phyloP scores from a whole-genome alignment of 2,797 vertebrate species.

The Anisognathus igniventris region DNA sequence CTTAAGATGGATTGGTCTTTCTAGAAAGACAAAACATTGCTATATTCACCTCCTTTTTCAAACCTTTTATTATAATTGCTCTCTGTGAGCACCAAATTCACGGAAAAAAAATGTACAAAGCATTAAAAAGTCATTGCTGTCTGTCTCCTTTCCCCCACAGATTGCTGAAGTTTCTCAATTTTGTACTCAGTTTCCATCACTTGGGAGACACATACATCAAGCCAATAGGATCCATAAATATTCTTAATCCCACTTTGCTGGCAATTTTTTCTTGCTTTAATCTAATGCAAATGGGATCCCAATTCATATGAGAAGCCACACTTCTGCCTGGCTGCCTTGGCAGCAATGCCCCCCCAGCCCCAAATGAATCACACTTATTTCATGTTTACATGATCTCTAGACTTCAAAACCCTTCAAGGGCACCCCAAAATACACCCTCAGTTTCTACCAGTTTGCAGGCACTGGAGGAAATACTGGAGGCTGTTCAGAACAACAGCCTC shows the following conservation, averaged over 20 bases:
- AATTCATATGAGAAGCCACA: neutral
- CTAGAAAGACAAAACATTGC: neutral
- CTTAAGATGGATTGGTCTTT: neutral
- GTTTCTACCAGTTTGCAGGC: neutral
- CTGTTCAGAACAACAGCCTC: neutral
- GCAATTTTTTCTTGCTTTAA: constrained; percentile 12
- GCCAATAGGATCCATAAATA: constrained; percentile 12
- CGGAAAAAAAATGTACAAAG: neutral
- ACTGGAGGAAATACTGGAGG: neutral
- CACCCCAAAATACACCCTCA: neutral
- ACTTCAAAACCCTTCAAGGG: neutral
- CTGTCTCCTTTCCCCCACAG: constrained; percentile 1
- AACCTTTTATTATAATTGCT: neutral
- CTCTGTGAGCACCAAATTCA: neutral
- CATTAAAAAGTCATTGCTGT: neutral
- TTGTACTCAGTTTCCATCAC: neutral
- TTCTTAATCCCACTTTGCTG: constrained; percentile 4
- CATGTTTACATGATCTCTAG: neutral
- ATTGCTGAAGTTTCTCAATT: constrained; percentile 15
- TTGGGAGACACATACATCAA: constrained; percentile 3
- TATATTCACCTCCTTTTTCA: neutral
- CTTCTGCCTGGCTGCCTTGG: neutral
- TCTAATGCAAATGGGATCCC: neutral
- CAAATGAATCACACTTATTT: neutral
- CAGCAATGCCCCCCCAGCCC: neutral